Percentiles rank a stretch among this genome's conserved stretches.
Evolutionary conservation across 2,797 vertebrate species (phyloP).

Genomic region (Vireo griseus): DNA sequence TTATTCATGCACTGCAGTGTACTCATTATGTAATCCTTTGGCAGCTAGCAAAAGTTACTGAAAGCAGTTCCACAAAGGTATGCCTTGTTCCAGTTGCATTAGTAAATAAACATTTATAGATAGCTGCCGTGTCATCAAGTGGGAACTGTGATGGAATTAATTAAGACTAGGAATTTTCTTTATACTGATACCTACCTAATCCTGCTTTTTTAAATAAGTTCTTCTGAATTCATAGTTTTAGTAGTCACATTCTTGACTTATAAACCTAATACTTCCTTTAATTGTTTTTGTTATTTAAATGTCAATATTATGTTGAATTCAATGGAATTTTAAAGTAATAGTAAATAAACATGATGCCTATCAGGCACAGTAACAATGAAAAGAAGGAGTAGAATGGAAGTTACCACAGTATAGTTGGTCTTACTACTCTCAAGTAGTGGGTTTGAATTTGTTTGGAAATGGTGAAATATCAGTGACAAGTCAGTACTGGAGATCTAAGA

Average conservation of each 20-base stretch:
- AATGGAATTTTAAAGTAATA: background rate
- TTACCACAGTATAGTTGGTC: background rate
- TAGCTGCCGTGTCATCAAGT: background rate
- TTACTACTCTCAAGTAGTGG: background rate
- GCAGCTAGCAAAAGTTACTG: constrained; percentile 94
- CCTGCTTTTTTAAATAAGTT: background rate
- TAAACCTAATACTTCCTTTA: background rate
- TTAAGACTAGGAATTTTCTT: background rate
- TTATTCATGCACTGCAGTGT: constrained; percentile 97
- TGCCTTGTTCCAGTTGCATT: background rate
- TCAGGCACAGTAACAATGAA: background rate
- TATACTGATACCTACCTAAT: background rate
- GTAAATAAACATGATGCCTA: background rate
- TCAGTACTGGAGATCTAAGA: background rate
- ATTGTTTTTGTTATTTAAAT: background rate
- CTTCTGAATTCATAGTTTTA: background rate
- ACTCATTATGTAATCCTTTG: constrained; percentile 99
- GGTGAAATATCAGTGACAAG: background rate
- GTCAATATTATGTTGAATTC: background rate
- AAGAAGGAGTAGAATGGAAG: background rate
- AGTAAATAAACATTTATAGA: background rate
- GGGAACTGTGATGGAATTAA: background rate
- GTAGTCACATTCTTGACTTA: background rate
- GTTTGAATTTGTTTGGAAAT: background rate
- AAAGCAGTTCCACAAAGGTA: constrained; percentile 95